Base-by-base conservation (phyloP, 1,140 invertebrate species). In the Tenebrio molitor region DNA sequence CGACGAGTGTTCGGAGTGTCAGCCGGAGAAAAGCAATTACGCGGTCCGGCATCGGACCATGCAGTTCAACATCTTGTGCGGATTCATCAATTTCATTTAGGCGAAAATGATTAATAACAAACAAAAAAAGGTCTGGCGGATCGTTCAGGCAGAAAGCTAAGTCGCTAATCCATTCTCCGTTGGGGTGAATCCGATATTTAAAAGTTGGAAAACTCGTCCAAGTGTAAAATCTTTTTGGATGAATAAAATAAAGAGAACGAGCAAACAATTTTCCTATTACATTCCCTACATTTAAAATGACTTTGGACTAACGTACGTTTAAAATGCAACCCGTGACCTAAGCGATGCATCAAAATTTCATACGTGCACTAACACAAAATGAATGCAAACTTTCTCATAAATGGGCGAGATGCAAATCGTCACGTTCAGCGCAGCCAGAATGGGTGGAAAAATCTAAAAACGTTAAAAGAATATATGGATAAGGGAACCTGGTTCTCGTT, bases 311-410 rank as follows among this genome's bases (percentile, higher is more conserved):
- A 29, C 23, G 23, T 12, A 58, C 17, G 50, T 15, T 58, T 58
- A n/a, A 29, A 58, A 58, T 58, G 50, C 50, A 58, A n/a, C 10
- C 23, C 12, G 50, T 29, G 50, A 3, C 50, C 23, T 29, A 29
- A 29, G 19, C 50, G 50, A 29, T 58, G 50, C 50, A 58, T 58
- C 50, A 58, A 58, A 58, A 58, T 58, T 58, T 58, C 50, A 58
- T 29, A 29, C 21, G 50, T 58, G 50, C 50, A 58, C 50, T 15
- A n/a, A 10, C 23, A n/a, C 21, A 58, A 58, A 58, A 58, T 58
- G 50, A 58, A 58, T 58, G 50, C 50, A 58, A 58, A 58, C 50
- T 58, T 58, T 58, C 50, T 25, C 23, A 58, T 58, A 29, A 50
- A 21, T 41, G 36, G 36, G 12, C 36, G 42, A 46, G 42, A 46